phyloP scores from a whole-genome alignment of 2,888 invertebrate species.

The Teleiodes luculella region DNA sequence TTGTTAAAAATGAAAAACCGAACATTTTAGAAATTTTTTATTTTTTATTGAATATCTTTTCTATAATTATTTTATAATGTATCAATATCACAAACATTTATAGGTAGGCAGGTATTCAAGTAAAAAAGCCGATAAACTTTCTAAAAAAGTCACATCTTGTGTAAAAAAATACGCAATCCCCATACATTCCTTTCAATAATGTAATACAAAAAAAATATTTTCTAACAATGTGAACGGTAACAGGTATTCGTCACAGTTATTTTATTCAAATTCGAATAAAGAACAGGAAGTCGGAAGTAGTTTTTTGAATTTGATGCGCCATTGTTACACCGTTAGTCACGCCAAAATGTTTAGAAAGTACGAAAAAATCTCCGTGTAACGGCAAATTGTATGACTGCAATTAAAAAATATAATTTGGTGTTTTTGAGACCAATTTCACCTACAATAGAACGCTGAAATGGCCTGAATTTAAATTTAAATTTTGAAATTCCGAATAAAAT shows the following conservation, averaged over 20 bases:
- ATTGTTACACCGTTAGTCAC: slow-evolving; percentile 27
- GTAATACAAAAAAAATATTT: slow-evolving; percentile 18
- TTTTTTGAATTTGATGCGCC: slow-evolving; percentile 33
- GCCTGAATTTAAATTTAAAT: neutral
- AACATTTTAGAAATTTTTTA: slow-evolving; percentile 66
- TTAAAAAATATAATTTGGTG: slow-evolving; percentile 34
- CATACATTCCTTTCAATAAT: slow-evolving; percentile 20
- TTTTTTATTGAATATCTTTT: slow-evolving; percentile 75
- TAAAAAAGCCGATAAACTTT: slow-evolving; percentile 66
- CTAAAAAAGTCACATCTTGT: slow-evolving; percentile 46
- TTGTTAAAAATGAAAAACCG: slow-evolving; percentile 28
- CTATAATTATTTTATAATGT: slow-evolving; percentile 43
- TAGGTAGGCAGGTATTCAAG: slow-evolving; percentile 66
- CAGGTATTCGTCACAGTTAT: slow-evolving; percentile 28
- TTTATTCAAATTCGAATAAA: slow-evolving; percentile 32
- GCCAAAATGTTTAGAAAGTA: slow-evolving; percentile 32
- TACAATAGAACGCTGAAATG: slow-evolving; percentile 9
- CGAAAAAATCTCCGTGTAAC: slow-evolving; percentile 3
- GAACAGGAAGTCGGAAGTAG: slow-evolving; percentile 57
- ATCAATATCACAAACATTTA: slow-evolving; percentile 71
- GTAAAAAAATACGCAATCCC: slow-evolving; percentile 18
- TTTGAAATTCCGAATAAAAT: too few relatives aligned
- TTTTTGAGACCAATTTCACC: slow-evolving; percentile 47
- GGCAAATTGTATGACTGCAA: neutral
- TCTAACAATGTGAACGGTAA: slow-evolving; percentile 27